phyloP scores from a whole-genome alignment of 2,797 vertebrate genomes.

The Protosalanx chinensis region DNA sequence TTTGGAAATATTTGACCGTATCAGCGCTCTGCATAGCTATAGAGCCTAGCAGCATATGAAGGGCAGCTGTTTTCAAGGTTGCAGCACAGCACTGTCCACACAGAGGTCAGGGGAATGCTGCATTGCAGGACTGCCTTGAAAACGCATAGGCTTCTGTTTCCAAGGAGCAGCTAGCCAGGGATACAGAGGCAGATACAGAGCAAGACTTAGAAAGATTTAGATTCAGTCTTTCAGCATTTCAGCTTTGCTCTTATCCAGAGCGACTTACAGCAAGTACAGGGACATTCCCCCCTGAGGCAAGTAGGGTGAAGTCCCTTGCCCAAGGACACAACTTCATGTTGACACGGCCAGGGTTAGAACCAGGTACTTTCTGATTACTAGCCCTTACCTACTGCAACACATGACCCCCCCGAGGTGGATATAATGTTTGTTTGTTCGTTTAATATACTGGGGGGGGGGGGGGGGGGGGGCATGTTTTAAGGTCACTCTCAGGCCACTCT shows the following conservation, averaged over 20 bases:
- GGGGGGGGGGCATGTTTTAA: no score
- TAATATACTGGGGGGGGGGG: background rate
- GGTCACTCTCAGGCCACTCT: background rate
- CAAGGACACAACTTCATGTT: no score
- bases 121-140: conserved; percentile 50
- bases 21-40: no score
- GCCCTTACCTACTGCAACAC: no score
- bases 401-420: background rate
- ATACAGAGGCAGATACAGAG: background rate
- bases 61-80: background rate
- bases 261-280: no score
- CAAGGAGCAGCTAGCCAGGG: background rate
- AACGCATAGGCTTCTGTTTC: conserved; percentile 28
- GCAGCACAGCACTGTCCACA: background rate
- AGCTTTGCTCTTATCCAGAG: no score
- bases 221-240: no score
- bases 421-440: background rate
- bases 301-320: no score
- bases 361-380: no score
- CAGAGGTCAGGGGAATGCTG: conserved; percentile 45
- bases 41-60: background rate
- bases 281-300: no score
- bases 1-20: no score
- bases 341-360: no score
- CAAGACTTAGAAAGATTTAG: background rate